Evolutionary conservation across 1,140 invertebrate genomes (phyloP), one percentile per base, ranked within the genome.

Genomic region (Drosophila subpulchrella): DNA sequence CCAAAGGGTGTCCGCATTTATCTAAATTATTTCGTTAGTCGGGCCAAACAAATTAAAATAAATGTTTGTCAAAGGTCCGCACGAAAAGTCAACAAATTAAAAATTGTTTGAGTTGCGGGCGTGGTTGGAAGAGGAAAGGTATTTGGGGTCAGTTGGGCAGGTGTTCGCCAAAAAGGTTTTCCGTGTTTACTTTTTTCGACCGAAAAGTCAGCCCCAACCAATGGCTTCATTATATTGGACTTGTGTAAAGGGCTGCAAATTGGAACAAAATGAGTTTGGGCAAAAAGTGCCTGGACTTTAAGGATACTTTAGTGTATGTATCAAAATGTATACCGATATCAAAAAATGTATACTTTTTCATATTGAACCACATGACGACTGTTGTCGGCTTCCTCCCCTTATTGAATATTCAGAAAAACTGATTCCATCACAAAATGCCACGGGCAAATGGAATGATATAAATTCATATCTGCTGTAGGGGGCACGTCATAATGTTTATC

Each of bases 11-110:
- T 47, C 32, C 44, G 51, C 60, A 85, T 85, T 86, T 70, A 85
- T 85, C 78, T 81, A 85, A 85, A 85, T 85, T 85, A 85, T 85
- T 85, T 85, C 56, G 81, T 81, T 74, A 77, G 77, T 62, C 58
- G 34, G 61, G 63, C 53, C 78, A 85, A 85, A 81, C 74, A 84
- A 84, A 84, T 78, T 85, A 85, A 77, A 84, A 84, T 74, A 77
- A 84, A 84, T 84, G 72, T 83, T 84, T 78, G 83, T 46, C 71
- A 67, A 50, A 62, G 60, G 48, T 57, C 24, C 32, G 47, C 60
- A 54, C 24, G 47, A 68, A 53, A 58, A 74, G 81, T 85, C 82
- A 84, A 84, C 81, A 84, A 84, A 81, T 81, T 78, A 82, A 82
- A 81, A 81, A 78, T 61, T 78, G 74, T 78, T 66, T 78, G 66